A percentile compares a stretch with the other conserved stretches of the same genome.
Evolutionary conservation across 2,797 vertebrate species (phyloP).

Genomic region (Staurois parvus): DNA sequence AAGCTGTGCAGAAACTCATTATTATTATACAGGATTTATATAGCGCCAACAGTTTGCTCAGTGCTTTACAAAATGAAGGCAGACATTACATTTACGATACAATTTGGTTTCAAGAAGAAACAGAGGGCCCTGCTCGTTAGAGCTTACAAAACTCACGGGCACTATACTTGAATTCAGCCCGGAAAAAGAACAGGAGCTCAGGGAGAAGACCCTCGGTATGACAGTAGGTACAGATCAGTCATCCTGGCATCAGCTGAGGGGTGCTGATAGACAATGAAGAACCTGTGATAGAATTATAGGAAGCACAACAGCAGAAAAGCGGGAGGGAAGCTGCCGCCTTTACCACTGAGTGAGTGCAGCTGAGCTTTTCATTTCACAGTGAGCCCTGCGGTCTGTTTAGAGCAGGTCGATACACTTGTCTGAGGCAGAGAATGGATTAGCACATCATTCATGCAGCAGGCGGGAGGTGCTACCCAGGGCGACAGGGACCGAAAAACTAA

Average conservation of each 20-base stretch:
- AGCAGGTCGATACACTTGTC: conserved; percentile 94
- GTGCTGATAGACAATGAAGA: conserved; percentile 12
- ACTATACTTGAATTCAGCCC: not conserved
- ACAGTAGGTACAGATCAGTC: not conserved
- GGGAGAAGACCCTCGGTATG: not conserved
- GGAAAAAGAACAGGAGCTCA: too few species aligned
- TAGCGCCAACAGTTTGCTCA: too few species aligned
- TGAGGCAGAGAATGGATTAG: conserved; percentile 96
- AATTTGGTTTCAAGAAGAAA: too few species aligned
- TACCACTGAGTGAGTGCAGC: conserved; percentile 54
- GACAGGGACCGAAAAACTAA: conserved; percentile 88
- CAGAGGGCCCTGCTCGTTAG: too few species aligned
- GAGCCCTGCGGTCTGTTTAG: conserved; percentile 94
- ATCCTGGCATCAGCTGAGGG: conserved; percentile 2
- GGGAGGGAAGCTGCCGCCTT: conserved; percentile 19
- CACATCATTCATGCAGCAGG: conserved; percentile 92
- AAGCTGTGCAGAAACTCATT: too few species aligned
- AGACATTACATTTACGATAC: too few species aligned
- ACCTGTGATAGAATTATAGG: not conserved
- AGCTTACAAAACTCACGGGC: not conserved
- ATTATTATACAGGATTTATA: too few species aligned
- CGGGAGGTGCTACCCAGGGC: conserved; percentile 87
- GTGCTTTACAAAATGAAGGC: too few species aligned
- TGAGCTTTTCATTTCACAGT: conserved; percentile 88
- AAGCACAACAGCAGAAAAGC: conserved; percentile 28